These are phyloP conservation scores for Lepidotrigona ventralis DNA, from an alignment of 1,140 invertebrate genomes.

Conservation along the genomic window DNA sequence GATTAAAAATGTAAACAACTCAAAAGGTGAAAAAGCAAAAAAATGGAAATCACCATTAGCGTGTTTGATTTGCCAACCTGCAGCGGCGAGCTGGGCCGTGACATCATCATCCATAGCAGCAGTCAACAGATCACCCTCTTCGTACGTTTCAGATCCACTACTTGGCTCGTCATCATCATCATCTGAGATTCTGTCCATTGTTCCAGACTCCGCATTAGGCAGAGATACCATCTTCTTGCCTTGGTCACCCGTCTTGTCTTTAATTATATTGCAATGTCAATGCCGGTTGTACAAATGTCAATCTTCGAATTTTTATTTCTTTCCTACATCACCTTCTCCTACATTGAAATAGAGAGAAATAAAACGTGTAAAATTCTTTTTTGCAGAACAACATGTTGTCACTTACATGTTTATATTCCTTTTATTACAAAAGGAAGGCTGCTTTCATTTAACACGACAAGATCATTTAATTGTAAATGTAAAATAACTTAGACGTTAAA, in stretches of 20 bases:
- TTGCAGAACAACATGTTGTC: neutral
- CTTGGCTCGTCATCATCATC: constrained; percentile 90
- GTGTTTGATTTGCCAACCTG: constrained; percentile 86
- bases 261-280: constrained; percentile 54
- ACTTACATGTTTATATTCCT: neutral
- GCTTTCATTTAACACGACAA: neutral
- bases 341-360: neutral
- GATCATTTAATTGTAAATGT: neutral
- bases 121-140: constrained; percentile 87
- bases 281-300: constrained; percentile 35
- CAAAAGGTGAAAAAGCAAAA: constrained; percentile 78
- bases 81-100: constrained; percentile 96
- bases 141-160: constrained; percentile 87
- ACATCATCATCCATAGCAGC: constrained; percentile 95
- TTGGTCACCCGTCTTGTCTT: constrained; percentile 49
- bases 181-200: constrained; percentile 83
- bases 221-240: constrained; percentile 70
- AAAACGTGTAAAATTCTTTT: neutral
- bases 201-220: constrained; percentile 70
- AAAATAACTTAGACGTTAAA: neutral
- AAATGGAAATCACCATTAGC: constrained; percentile 81
- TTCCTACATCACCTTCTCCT: constrained; percentile 69
- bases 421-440: neutral
- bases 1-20: constrained; percentile 64
- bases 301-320: constrained; percentile 35